Evolutionary conservation across 2,113 vertebrate species (phyloP), one percentile per base, ranked within the genome.

Genomic region (Ondatra zibethicus): DNA sequence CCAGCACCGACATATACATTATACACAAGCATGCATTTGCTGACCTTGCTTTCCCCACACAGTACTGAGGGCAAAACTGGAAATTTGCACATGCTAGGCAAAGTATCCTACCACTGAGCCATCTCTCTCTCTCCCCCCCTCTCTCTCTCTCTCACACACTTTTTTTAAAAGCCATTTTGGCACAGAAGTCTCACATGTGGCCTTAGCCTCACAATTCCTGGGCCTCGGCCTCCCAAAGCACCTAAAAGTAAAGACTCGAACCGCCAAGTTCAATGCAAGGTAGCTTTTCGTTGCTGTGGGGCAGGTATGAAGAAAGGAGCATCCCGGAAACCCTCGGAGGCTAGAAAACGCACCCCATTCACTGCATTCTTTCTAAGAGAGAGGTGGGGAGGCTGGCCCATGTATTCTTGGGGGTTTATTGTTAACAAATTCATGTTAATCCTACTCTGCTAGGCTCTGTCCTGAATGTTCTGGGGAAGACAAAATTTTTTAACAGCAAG

Each of bases 401-500:
- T n/a, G 75, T 36, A 65, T 72, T 73, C 11, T 16, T 77, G 88
- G 45, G 45, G 4, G n/a, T 91, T 88, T 65, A 65, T 4, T 7
- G 21, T 76, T 81, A 90, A 16, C 68, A 75, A 78, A 88, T 47
- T 88, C 36, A 6, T 73, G 7, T 55, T 91, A 84, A 88, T 52
- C 42, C 47, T 50, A 36, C 7, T 91, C 73, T 61, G 5, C 63
- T 80, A 58, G 52, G 8, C n/a, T 92, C 61, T 95, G 42, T 86
- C 75, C 70, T 85, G 29, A 39, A 73, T 66, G n/a, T 42, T 50
- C 73, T 42, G 12, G 45, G 27, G 21, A 17, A n/a, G 75, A 9
- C 66, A 50, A 76, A 47, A 25, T 78, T 80, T 82, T 94, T 27
- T 72, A 91, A 91, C 72, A 96, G 52, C 75, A 65, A 92, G 68